phyloP scores from a whole-genome alignment of 2,888 invertebrate genomes.

The Spisula solida region DNA sequence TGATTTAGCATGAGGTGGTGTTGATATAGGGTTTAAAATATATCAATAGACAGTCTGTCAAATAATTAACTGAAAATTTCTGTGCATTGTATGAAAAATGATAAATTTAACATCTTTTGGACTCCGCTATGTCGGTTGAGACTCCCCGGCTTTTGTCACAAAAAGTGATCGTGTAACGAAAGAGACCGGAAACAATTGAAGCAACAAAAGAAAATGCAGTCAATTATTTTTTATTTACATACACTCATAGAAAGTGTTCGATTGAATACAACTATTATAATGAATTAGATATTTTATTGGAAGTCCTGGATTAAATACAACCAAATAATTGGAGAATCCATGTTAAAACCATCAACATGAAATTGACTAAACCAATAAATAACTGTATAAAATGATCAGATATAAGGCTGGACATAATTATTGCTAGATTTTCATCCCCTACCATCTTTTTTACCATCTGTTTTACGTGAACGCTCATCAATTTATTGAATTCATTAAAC shows the following conservation, averaged over 20 bases:
- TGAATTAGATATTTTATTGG: too few species aligned
- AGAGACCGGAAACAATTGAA: not conserved
- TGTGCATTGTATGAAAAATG: not conserved
- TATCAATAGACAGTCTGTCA: constrained; percentile 29
- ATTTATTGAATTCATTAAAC: too few species aligned
- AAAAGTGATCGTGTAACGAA: not conserved
- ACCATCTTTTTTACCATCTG: too few species aligned
- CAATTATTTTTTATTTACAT: not conserved
- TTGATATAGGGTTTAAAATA: constrained; percentile 34
- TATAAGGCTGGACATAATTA: too few species aligned
- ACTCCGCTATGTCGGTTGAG: not conserved
- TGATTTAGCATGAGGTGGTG: constrained; percentile 25
- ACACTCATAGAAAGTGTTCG: not conserved
- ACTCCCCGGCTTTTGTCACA: not conserved
- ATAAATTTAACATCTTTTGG: not conserved
- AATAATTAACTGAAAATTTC: constrained; percentile 33
- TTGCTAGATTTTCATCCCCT: too few species aligned
- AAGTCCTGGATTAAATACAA: too few species aligned
- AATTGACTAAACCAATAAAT: too few species aligned
- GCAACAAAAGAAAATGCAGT: not conserved
- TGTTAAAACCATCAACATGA: too few species aligned
- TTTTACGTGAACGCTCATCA: too few species aligned
- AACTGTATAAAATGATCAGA: too few species aligned
- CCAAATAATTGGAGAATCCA: too few species aligned
- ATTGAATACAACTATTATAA: too few species aligned